These are phyloP conservation scores for Scylla paramamosain DNA, from an alignment of 1,140 invertebrate species.

Conservation along the genomic window DNA sequence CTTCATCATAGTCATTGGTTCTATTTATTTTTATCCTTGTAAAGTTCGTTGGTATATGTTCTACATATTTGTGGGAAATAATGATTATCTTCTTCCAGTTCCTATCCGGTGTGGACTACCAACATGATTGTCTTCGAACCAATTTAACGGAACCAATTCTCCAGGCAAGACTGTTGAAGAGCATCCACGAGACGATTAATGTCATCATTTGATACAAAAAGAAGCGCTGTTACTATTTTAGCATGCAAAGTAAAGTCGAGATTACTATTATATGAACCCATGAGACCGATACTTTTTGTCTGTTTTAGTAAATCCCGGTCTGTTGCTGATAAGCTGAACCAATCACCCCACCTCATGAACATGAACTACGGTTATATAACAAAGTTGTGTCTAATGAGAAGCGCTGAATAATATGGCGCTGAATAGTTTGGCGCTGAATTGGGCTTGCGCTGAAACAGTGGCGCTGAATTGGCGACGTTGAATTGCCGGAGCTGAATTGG, in stretches of 20 bases:
- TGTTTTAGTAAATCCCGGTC: slow-evolving; percentile 63
- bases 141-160: slow-evolving; percentile 68
- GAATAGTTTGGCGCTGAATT: background rate
- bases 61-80: slow-evolving; percentile 64
- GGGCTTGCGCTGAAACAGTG: slow-evolving; percentile 25
- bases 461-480: background rate
- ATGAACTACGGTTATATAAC: background rate
- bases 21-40: slow-evolving; percentile 58
- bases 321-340: slow-evolving; percentile 14
- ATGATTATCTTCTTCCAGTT: slow-evolving; percentile 55
- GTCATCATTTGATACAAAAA: slow-evolving; percentile 69
- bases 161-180: slow-evolving; percentile 41
- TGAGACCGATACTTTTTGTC: slow-evolving; percentile 62
- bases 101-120: slow-evolving; percentile 63
- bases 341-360: background rate
- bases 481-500: slow-evolving; percentile 19
- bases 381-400: too few species aligned
- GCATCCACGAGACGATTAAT: slow-evolving; percentile 64
- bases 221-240: slow-evolving; percentile 68
- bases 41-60: slow-evolving; percentile 61
- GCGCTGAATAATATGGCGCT: background rate
- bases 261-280: slow-evolving; percentile 65
- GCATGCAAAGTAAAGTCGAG: slow-evolving; percentile 70
- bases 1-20: slow-evolving; percentile 63
- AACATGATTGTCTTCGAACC: slow-evolving; percentile 71